Percentiles rank a stretch among this genome's conserved stretches.
Conservation (phyloP, 64 coral and sea anemone species). For the Exaiptasia diaphana region DNA sequence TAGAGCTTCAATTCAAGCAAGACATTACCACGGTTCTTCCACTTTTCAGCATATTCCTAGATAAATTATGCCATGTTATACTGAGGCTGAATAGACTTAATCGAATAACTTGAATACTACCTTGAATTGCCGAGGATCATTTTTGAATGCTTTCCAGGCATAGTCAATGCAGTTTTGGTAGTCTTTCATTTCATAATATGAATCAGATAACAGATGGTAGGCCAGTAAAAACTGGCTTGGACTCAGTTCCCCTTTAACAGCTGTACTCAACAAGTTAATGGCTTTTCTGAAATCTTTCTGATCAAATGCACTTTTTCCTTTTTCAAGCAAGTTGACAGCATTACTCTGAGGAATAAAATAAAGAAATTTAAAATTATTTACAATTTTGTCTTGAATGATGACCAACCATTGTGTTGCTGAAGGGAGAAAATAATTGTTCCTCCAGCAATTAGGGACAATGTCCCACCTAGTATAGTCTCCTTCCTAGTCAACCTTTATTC, state of each 20-base stretch:
- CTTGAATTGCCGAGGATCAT: background rate
- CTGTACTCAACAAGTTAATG: background rate
- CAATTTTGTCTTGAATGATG: no score
- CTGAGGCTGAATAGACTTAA: background rate
- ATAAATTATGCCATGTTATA: no score
- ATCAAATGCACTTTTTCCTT: no score
- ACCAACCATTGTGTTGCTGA: no score
- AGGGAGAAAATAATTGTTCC: no score
- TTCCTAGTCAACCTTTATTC: no score
- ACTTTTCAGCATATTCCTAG: constrained; percentile 25
- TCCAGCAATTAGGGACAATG: no score
- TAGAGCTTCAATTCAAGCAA: constrained; percentile 15
- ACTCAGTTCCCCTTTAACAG: background rate
- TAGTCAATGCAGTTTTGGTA: background rate
- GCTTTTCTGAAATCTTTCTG: background rate
- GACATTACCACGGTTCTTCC: constrained; percentile 54
- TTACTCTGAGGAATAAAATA: no score
- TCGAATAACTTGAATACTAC: background rate
- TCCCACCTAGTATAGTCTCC: no score
- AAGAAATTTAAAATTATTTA: no score
- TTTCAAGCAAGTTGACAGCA: no score
- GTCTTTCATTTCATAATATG: background rate
- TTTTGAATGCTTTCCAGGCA: background rate
- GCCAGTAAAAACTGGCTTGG: background rate
- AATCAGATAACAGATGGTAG: background rate